phyloP scores from a whole-genome alignment of 2,113 vertebrate genomes.

The Fulmarus glacialis region DNA sequence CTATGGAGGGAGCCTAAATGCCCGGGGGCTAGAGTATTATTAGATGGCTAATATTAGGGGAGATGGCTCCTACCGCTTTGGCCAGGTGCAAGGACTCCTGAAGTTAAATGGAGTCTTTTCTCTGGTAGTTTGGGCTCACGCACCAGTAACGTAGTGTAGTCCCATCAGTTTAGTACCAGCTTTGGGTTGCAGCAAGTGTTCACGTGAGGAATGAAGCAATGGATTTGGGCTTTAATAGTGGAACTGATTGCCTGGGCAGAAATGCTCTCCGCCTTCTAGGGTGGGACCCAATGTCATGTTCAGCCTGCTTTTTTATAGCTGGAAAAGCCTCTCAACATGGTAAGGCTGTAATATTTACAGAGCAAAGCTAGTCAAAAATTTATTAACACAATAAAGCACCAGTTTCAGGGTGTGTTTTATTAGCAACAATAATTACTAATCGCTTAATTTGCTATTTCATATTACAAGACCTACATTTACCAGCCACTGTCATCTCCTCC shows the following conservation, averaged over 20 bases:
- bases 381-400: slow-evolving; percentile 49
- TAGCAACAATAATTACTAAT: slow-evolving; percentile 53
- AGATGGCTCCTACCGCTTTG: not conserved
- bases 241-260: not conserved
- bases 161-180: not conserved
- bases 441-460: slow-evolving; percentile 26
- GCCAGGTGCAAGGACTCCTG: not conserved
- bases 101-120: not conserved
- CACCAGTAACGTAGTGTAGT: too few species aligned
- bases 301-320: not conserved
- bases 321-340: not conserved
- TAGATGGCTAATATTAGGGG: not conserved
- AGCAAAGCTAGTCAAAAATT: slow-evolving; percentile 3
- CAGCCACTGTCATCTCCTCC: not conserved
- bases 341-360: slow-evolving; percentile 2
- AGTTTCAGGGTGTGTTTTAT: slow-evolving; percentile 30
- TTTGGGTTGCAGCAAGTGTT: not conserved
- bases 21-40: not conserved
- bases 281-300: not conserved
- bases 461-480: slow-evolving; percentile 27
- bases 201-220: not conserved
- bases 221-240: not conserved
- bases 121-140: not conserved
- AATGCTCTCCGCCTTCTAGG: not conserved
- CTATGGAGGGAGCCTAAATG: not conserved